phyloP scores from a whole-genome alignment of 2,888 invertebrate species.

The Eristalis tenax region DNA sequence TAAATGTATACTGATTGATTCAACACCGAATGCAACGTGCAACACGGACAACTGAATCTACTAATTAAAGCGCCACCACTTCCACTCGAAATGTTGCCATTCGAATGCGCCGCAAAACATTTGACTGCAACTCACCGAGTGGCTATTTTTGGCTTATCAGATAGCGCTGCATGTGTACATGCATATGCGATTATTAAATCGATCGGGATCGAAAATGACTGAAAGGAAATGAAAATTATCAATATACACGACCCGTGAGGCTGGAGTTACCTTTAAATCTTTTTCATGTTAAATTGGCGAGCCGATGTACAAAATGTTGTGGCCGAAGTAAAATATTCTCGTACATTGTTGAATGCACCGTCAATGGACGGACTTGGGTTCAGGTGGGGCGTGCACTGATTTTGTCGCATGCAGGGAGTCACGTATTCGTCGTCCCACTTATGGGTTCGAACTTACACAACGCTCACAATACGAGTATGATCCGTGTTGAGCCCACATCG shows the following conservation, averaged over 20 bases:
- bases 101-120: not conserved
- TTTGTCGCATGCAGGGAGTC: conserved; percentile 30
- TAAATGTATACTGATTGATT: not conserved
- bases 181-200: no score
- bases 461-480: conserved; percentile 22
- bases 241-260: conserved; percentile 18
- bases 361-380: not conserved
- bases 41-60: not conserved
- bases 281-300: conserved; percentile 53
- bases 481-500: conserved; percentile 20
- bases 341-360: conserved; percentile 44
- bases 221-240: conserved; percentile 61
- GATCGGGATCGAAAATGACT: conserved; percentile 35
- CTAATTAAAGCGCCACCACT: not conserved
- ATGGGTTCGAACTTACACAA: not conserved
- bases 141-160: conserved; percentile 47
- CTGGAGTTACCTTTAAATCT: conserved; percentile 33
- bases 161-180: not conserved
- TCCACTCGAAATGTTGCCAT: not conserved
- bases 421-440: not conserved
- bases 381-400: conserved; percentile 32
- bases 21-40: not conserved
- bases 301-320: conserved; percentile 56
- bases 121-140: conserved; percentile 16
- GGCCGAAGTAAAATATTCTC: conserved; percentile 43